A percentile compares a stretch with the other conserved stretches of the same genome.
Conservation (phyloP, 2,888 invertebrate genomes). For the Piscicola geometra region DNA sequence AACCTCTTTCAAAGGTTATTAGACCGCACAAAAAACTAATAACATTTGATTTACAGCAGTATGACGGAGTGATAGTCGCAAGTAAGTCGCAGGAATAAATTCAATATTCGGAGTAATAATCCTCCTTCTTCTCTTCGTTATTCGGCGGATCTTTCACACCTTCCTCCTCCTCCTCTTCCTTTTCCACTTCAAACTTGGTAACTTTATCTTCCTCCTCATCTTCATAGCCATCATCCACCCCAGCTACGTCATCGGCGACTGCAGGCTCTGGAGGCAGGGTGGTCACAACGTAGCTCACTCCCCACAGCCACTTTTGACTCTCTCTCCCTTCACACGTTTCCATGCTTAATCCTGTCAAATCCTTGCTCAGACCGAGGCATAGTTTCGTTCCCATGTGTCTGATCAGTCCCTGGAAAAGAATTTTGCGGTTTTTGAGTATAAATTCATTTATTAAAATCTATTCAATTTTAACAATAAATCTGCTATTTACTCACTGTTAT, state of each 20-base stretch:
- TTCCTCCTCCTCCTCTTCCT: slow-evolving; percentile 1
- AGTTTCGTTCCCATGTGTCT: slow-evolving; percentile 11
- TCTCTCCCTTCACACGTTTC: not conserved
- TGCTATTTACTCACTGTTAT: no score
- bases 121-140: not conserved
- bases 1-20: no score
- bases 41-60: no score
- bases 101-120: no score
- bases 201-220: slow-evolving; percentile 20
- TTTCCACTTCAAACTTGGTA: not conserved
- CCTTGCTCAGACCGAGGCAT: slow-evolving; percentile 23
- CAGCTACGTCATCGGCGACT: not conserved
- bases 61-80: no score
- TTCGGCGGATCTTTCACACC: not conserved
- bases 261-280: not conserved
- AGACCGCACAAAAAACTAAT: no score
- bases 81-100: no score
- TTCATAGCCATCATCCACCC: slow-evolving; percentile 5
- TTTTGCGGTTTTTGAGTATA: not conserved
- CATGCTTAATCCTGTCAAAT: slow-evolving; percentile 11
- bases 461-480: not conserved
- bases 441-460: not conserved
- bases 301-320: slow-evolving; percentile 25
- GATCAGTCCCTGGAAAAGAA: slow-evolving; percentile 27
- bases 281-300: not conserved